Conservation (phyloP, 2,888 invertebrate species). For the Lissonota sp. region DNA sequence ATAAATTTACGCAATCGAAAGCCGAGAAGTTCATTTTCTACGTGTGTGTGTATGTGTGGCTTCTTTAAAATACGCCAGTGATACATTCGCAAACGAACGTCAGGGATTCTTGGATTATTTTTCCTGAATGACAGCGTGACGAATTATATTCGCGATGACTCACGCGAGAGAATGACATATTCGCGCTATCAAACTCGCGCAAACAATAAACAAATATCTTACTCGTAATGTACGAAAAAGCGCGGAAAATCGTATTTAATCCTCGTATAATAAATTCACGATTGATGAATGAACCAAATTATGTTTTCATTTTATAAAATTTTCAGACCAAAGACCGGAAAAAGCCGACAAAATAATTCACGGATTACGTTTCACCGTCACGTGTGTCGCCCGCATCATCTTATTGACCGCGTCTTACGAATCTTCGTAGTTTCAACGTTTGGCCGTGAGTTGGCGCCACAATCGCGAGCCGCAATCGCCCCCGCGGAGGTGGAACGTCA, state of each 20-base stretch:
- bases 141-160: not conserved
- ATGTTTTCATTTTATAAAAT: not conserved
- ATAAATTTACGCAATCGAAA: slow-evolving; percentile 24
- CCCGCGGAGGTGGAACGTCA: slow-evolving; percentile 31
- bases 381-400: slow-evolving; percentile 5
- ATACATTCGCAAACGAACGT: slow-evolving; percentile 32
- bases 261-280: no score
- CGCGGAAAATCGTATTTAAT: no score
- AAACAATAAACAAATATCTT: not conserved
- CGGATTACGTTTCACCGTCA: not conserved
- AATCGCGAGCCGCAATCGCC: slow-evolving; percentile 64
- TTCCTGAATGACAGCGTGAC: slow-evolving; percentile 27
- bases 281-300: not conserved
- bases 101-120: slow-evolving; percentile 13
- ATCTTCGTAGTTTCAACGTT: slow-evolving; percentile 9
- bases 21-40: no score
- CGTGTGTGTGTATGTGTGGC: slow-evolving; percentile 13
- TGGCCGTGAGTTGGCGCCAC: slow-evolving; percentile 70
- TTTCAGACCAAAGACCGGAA: not conserved
- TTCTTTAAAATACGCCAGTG: slow-evolving; percentile 41
- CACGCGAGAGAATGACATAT: slow-evolving; percentile 52
- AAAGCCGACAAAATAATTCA: not conserved
- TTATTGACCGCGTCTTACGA: slow-evolving; percentile 62
- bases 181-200: not conserved
- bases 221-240: no score